These are phyloP conservation scores for Orchestes rusci DNA, from an alignment of 2,888 invertebrate species.

Conservation along the genomic window DNA sequence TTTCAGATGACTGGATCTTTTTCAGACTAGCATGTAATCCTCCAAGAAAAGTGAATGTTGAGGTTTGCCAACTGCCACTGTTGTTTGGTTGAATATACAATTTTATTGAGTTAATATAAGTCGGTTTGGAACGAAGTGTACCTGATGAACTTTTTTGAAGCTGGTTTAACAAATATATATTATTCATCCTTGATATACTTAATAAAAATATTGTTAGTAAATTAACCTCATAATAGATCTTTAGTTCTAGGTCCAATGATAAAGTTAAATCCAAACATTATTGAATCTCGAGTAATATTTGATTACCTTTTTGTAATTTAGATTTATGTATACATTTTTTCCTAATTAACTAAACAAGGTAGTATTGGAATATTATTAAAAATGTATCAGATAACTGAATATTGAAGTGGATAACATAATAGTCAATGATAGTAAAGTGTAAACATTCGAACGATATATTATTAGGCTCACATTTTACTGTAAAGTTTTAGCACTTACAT, in stretches of 20 bases:
- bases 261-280: too few relatives aligned
- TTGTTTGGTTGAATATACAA: constrained; percentile 9
- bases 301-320: background rate
- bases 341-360: too few relatives aligned
- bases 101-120: constrained; percentile 1
- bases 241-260: background rate
- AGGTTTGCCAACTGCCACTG: constrained; percentile 16
- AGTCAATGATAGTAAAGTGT: constrained; percentile 8
- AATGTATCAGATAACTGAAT: too few relatives aligned
- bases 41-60: too few relatives aligned
- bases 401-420: too few relatives aligned
- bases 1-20: too few relatives aligned
- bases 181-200: constrained; percentile 2
- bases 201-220: constrained; percentile 1
- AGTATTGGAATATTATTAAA: too few relatives aligned
- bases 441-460: constrained; percentile 7
- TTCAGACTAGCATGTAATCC: too few relatives aligned
- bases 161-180: constrained; percentile 9
- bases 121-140: constrained; percentile 19
- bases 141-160: constrained; percentile 18
- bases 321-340: too few relatives aligned
- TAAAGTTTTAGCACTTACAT: constrained; percentile 24
- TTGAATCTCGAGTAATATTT: too few relatives aligned
- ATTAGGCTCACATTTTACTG: constrained; percentile 21
- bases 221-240: background rate